Evolutionary conservation across 2,888 invertebrate genomes (phyloP), one percentile per base, ranked within the genome.

Genomic region (Cheilosia soror): DNA sequence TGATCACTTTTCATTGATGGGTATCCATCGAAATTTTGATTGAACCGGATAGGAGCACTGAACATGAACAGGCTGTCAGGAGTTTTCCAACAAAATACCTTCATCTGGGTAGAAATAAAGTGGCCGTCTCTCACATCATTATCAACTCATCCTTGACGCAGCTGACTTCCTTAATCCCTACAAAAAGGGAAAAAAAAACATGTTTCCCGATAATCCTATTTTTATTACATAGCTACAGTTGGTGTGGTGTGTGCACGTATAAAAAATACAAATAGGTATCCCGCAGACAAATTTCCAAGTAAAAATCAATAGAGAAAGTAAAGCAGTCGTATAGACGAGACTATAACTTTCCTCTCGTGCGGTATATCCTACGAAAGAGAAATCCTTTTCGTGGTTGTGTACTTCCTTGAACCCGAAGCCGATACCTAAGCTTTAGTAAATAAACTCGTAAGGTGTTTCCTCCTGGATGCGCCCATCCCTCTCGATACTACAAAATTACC

Each of bases 21-120:
- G 37, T 37, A 51, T 60, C 49, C 58, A 60, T 77, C 76, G 68
- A 77, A 66, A 37, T 60, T 49, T 63, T 63, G 60, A 68, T 77
- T 77, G 53, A 68, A 68, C 25, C 42, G 62, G 62, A 73, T 72
- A 63, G 33, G 20, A 31, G 13, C 51, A 9, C 5, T 13, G 27
- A 29, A 13, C 29, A 55, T 13, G 37, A 37, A 25, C 58, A 37
- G 40, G n/a, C 13, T 37, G 37, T 13, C 37, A 5, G 37, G 33
- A 31, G 31, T 55, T 55, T 55, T 33, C 33, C 27, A 55, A 29
- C 15, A 4, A 15, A 4, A 20, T n/a, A 4, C 15, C 33, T 6
- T 6, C 58, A 58, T 27, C 20, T 44, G 25, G 29, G 44, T 44
- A 40, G 42, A 0, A 7, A 37, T 9, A n/a, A 44, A 62, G 44